A percentile compares a stretch with the other conserved stretches of the same genome.
These are phyloP conservation scores for Drosophila fulvimacula DNA, from an alignment of 2,888 invertebrate genomes.

Conservation along the genomic window DNA sequence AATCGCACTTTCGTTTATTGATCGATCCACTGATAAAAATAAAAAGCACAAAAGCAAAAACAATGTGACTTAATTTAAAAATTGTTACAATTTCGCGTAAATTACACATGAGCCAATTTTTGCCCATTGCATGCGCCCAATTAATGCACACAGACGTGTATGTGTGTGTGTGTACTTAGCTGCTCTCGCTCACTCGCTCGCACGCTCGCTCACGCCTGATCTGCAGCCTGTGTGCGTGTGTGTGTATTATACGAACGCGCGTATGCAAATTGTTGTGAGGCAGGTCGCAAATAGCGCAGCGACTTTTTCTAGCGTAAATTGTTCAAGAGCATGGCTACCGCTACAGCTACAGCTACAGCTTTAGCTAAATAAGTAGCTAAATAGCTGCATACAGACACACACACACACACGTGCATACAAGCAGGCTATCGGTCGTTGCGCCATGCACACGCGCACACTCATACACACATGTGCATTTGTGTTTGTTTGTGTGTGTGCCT, in stretches of 20 bases:
- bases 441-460: constrained; percentile 14
- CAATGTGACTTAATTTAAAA: constrained; percentile 52
- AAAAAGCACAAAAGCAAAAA: background rate
- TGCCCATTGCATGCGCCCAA: constrained; percentile 53
- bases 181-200: constrained; percentile 5
- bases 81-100: constrained; percentile 55
- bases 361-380: constrained; percentile 31
- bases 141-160: constrained; percentile 30
- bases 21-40: constrained; percentile 27
- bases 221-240: constrained; percentile 13
- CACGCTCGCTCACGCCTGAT: constrained; percentile 22
- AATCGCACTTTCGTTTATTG: constrained; percentile 22
- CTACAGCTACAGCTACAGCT: constrained; percentile 36
- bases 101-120: constrained; percentile 62
- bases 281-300: constrained; percentile 70
- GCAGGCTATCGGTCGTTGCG: constrained; percentile 54
- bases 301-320: constrained; percentile 41
- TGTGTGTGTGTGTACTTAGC: background rate
- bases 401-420: background rate
- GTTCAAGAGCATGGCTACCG: constrained; percentile 56
- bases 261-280: constrained; percentile 73
- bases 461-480: background rate
- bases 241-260: constrained; percentile 34
- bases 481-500: background rate
- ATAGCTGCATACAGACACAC: constrained; percentile 17